Conservation (phyloP, 2,797 vertebrate species). For the Chromis chromis region DNA sequence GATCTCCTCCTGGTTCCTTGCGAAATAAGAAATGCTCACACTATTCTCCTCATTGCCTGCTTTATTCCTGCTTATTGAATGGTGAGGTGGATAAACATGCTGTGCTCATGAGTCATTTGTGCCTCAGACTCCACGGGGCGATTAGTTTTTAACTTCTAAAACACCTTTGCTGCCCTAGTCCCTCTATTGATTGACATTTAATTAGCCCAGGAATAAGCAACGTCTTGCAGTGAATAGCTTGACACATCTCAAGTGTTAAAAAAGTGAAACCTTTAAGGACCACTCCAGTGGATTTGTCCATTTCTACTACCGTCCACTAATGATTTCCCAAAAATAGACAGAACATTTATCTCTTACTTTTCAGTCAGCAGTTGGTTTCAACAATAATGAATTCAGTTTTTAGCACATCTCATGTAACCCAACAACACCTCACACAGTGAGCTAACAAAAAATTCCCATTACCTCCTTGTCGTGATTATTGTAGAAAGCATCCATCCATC, state of each 20-base stretch:
- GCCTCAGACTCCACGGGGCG: conserved; percentile 16
- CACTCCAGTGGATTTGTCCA: background rate
- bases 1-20: background rate
- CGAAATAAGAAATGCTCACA: background rate
- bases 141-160: conserved; percentile 10
- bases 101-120: conserved; percentile 48
- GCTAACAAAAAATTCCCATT: too few species aligned
- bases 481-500: too few species aligned
- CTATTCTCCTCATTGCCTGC: conserved; percentile 26
- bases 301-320: background rate
- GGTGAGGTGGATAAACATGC: conserved; percentile 12
- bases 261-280: background rate
- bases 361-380: background rate
- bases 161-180: conserved; percentile 17
- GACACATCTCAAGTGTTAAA: background rate
- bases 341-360: background rate
- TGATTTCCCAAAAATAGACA: too few species aligned
- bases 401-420: too few species aligned
- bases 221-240: background rate
- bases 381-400: too few species aligned
- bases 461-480: too few species aligned
- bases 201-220: conserved; percentile 17
- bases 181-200: conserved; percentile 36
- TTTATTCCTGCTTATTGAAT: conserved; percentile 21
- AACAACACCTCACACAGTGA: too few species aligned